These are phyloP conservation scores for Leptogaster cylindrica DNA, from an alignment of 2,888 invertebrate genomes.

Conservation along the genomic window DNA sequence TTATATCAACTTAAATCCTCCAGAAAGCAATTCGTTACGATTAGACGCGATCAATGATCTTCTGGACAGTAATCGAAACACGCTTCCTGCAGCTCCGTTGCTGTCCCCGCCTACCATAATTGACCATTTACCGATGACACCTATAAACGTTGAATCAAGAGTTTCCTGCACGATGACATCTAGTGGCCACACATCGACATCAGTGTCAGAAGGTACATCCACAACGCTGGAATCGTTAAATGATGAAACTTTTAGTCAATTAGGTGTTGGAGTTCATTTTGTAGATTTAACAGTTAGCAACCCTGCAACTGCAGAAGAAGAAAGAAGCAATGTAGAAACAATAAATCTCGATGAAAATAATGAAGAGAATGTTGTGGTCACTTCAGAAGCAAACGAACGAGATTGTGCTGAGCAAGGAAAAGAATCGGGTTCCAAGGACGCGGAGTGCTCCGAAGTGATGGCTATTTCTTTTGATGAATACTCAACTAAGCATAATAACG, in stretches of 20 bases:
- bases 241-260: conserved; percentile 49
- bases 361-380: no score
- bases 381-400: no score
- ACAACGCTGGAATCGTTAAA: conserved; percentile 40
- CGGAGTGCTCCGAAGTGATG: no score
- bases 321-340: no score
- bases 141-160: background rate
- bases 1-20: conserved; percentile 56
- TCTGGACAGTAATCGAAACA: conserved; percentile 58
- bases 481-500: no score
- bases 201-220: conserved; percentile 36
- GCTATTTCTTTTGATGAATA: no score
- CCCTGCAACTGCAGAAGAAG: no score
- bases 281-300: conserved; percentile 47
- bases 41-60: conserved; percentile 60
- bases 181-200: conserved; percentile 43
- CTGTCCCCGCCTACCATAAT: background rate
- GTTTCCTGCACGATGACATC: conserved; percentile 33
- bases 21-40: conserved; percentile 56
- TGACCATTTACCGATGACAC: conserved; percentile 20
- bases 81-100: conserved; percentile 52
- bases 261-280: conserved; percentile 44
- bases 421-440: no score
- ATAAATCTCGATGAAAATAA: no score
- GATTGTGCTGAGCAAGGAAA: no score